phyloP scores from a whole-genome alignment of 2,888 invertebrate genomes.

The Agrochola macilenta region DNA sequence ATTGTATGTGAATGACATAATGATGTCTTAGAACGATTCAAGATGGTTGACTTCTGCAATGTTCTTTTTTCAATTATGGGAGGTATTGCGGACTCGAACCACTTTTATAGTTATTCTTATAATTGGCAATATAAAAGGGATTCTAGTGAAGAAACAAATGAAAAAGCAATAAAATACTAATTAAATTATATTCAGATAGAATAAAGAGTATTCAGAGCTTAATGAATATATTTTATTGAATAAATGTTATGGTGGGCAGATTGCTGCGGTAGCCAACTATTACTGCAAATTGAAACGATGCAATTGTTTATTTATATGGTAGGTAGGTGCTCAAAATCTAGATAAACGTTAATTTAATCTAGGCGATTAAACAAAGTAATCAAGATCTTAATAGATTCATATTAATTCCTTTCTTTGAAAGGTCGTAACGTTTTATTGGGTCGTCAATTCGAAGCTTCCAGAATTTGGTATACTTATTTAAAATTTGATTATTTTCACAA shows the following conservation, averaged over 20 bases:
- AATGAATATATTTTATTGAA: constrained; percentile 37
- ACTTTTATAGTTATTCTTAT: constrained; percentile 26
- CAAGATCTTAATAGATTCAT: constrained; percentile 40
- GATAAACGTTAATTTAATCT: constrained; percentile 47
- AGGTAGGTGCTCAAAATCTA: constrained; percentile 27
- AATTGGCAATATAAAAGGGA: constrained; percentile 15
- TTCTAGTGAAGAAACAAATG: constrained; percentile 48
- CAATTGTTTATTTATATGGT: constrained; percentile 44
- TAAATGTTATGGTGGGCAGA: constrained; percentile 16
- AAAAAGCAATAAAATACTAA: constrained; percentile 35
- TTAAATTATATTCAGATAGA: constrained; percentile 37
- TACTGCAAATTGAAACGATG: constrained; percentile 55
- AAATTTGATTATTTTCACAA: constrained; percentile 33
- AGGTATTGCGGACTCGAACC: neutral
- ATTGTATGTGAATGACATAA: constrained; percentile 53
- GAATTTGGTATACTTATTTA: constrained; percentile 1
- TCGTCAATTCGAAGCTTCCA: constrained; percentile 30
- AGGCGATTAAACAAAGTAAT: constrained; percentile 53
- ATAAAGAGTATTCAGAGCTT: constrained; percentile 22
- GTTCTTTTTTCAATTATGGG: constrained; percentile 12
- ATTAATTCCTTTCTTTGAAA: constrained; percentile 50
- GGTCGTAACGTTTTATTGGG: constrained; percentile 52
- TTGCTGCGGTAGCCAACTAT: constrained; percentile 38
- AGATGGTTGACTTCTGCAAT: constrained; percentile 4
- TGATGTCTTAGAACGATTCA: constrained; percentile 17